Evolutionary conservation across 2,888 invertebrate genomes (phyloP).

Genomic region (Bombylius major): DNA sequence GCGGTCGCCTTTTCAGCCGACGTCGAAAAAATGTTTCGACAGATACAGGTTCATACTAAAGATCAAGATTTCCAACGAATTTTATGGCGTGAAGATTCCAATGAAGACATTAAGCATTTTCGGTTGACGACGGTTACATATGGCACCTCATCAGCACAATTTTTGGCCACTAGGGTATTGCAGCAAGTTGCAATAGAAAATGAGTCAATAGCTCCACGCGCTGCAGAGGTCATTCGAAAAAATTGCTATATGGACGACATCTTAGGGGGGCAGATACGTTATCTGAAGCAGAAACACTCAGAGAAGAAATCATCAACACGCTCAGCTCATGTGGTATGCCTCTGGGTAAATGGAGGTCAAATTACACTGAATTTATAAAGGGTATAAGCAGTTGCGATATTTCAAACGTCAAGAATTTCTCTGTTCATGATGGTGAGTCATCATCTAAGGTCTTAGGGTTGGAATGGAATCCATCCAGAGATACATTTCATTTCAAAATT

Average conservation of each 20-base stretch:
- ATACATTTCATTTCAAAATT: too few species aligned
- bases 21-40: conserved; percentile 1
- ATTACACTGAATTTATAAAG: conserved; percentile 1
- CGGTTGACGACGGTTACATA: conserved; percentile 12
- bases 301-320: conserved; percentile 4
- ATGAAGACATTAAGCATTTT: not conserved
- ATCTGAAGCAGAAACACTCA: conserved; percentile 10
- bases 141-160: conserved; percentile 13
- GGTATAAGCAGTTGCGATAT: too few species aligned
- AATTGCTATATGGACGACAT: conserved; percentile 18
- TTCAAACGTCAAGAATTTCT: too few species aligned
- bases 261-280: conserved; percentile 10
- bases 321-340: conserved; percentile 8
- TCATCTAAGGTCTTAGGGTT: too few species aligned
- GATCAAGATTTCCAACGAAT: conserved; percentile 7
- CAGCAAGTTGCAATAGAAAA: conserved; percentile 13
- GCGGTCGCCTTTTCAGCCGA: too few species aligned
- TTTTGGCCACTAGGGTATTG: conserved; percentile 6
- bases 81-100: not conserved
- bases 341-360: conserved; percentile 12
- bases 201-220: conserved; percentile 15
- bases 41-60: not conserved
- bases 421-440: too few species aligned
- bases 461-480: too few species aligned
- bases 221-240: conserved; percentile 8